These are phyloP conservation scores for Gopherus flavomarginatus DNA, from an alignment of 2,113 vertebrate species.

Conservation along the genomic window DNA sequence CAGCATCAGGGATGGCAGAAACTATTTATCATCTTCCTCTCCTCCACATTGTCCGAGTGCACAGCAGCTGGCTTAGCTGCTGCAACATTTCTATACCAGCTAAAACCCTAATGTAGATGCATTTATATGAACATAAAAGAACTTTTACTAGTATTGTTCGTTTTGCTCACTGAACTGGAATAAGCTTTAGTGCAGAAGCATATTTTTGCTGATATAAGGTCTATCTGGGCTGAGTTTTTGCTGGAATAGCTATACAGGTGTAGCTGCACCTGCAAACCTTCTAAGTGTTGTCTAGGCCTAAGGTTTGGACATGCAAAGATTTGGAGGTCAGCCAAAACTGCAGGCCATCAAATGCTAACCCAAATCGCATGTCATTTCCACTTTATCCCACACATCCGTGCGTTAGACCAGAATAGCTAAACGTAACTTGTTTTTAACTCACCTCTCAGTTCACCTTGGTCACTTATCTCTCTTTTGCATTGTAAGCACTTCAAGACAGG, in stretches of 20 bases:
- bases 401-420: not conserved
- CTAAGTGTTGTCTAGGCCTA: not conserved
- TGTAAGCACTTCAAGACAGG: not conserved
- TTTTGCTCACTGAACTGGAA: not conserved
- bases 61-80: not conserved
- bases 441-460: not conserved
- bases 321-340: not conserved
- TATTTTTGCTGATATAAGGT: not conserved
- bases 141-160: not conserved
- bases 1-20: not conserved
- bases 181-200: not conserved
- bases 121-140: not conserved
- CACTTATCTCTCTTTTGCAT: not conserved
- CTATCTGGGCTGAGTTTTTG: not conserved
- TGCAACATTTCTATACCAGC: not conserved
- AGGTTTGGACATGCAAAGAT: not conserved
- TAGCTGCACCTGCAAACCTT: not conserved
- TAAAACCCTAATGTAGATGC: too few relatives aligned
- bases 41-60: not conserved
- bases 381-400: not conserved
- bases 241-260: not conserved
- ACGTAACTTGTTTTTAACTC: not conserved
- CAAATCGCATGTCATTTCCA: not conserved
- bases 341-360: not conserved
- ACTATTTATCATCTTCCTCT: not conserved